Evolutionary conservation across 2,888 invertebrate species (phyloP), one percentile per base, ranked within the genome.

Genomic region (Zaprionus lineosus): DNA sequence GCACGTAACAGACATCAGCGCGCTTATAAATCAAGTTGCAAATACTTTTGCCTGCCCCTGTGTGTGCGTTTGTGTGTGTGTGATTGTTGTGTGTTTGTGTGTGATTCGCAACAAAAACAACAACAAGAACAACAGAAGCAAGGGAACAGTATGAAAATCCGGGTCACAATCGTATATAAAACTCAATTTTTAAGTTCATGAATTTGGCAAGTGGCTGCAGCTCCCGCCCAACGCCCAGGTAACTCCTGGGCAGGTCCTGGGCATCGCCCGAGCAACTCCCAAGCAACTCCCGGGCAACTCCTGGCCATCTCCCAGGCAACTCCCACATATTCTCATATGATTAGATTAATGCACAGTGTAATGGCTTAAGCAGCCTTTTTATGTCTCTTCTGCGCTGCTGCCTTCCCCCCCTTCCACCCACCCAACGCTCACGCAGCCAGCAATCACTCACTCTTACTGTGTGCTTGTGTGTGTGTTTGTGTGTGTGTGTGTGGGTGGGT

Each of bases 1-100:
- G 78, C 79, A 79, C 79, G 79, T 79, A 83, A 74, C 84, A 81
- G 81, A 77, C 84, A 79, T 79, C 79, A 79, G 81, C 77, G 69
- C 56, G 79, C 66, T 72, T 79, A 79, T 79, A 79, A 79, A 79
- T 79, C 79, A 79, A 79, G 74, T 72, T 75, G 79, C 75, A 75
- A 82, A 78, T 78, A 57, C 74, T 67, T 67, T 51, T 58, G 37
- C 48, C 64, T 39, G 68, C 44, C 50, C 55, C 43, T 24, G 9
- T 52, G 36, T 14, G 48, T 40, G 41, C 46, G 24, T 39, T 24
- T 33, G 15, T 12, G 29, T 59, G 29, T 59, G 24, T 28, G 15
- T 36, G 21, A 12, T 37, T 18, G 37, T 5, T 11, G 36, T 9
- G 37, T 46, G 36, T 14, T 18, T 34, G 12, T 24, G 11, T 33